These are phyloP conservation scores for Acanthosepion esculentum DNA, from an alignment of 2,888 invertebrate genomes.

Conservation along the genomic window DNA sequence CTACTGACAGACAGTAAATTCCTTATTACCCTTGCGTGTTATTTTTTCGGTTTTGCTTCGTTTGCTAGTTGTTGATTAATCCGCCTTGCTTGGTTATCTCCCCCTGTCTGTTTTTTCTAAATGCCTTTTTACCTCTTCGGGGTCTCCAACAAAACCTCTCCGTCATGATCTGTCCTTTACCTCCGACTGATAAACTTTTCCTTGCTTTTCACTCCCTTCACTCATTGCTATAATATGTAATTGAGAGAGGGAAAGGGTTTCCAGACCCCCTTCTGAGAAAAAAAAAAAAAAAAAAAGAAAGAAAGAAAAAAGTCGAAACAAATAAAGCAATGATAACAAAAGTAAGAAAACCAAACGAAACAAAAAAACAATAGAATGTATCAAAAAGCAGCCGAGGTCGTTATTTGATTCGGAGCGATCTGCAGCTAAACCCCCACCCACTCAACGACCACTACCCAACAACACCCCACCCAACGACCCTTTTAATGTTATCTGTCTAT, in stretches of 20 bases:
- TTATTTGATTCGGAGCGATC: not conserved
- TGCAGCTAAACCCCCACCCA: not conserved
- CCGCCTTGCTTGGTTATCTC: not conserved
- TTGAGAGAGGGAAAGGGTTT: not conserved
- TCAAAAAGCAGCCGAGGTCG: not conserved
- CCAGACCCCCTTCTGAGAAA: not conserved
- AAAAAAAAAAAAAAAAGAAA: not conserved
- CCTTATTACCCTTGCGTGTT: too few relatives aligned
- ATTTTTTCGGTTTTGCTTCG: too few relatives aligned
- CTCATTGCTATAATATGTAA: not conserved
- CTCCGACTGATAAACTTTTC: not conserved
- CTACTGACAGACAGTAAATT: too few relatives aligned
- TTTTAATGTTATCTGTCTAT: not conserved
- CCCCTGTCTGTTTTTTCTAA: not conserved
- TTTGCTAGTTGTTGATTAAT: too few relatives aligned
- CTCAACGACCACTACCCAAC: too few relatives aligned
- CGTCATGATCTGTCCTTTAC: not conserved
- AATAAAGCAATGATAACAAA: not conserved
- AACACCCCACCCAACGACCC: not conserved
- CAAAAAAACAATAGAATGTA: not conserved
- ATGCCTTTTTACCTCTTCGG: not conserved
- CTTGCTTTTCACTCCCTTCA: not conserved
- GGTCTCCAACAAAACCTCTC: not conserved
- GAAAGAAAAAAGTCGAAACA: not conserved
- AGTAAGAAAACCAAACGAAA: not conserved